A percentile compares a stretch with the other conserved stretches of the same genome.
Evolutionary conservation across 2,113 vertebrate species (phyloP).

Genomic region (Salminus brasiliensis): DNA sequence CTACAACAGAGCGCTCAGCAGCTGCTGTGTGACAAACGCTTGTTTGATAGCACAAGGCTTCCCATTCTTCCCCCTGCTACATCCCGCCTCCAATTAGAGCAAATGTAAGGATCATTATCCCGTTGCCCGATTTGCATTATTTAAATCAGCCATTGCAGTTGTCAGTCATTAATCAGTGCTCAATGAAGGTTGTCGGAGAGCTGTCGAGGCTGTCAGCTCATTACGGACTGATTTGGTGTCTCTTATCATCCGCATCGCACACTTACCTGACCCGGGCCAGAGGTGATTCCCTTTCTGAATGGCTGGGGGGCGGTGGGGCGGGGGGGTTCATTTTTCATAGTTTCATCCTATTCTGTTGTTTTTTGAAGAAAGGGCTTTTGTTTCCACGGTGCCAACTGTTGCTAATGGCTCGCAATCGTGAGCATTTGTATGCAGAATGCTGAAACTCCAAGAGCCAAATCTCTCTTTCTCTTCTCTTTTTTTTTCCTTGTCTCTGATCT

Average conservation of each 20-base stretch:
- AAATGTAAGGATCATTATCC: conserved; percentile 72
- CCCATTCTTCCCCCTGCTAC: conserved; percentile 37
- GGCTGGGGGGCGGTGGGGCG: not conserved
- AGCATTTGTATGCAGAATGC: conserved; percentile 36
- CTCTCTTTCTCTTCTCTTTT: conserved; percentile 4
- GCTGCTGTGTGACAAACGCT: conserved; percentile 15
- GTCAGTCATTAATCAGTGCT: conserved; percentile 85
- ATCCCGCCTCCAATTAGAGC: conserved; percentile 67
- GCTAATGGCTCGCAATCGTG: conserved; percentile 38
- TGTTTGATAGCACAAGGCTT: conserved; percentile 25
- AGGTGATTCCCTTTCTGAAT: conserved; percentile 69
- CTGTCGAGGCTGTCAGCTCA: conserved; percentile 80
- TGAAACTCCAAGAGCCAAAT: conserved; percentile 49
- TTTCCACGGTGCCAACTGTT: conserved; percentile 46
- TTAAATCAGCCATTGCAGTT: conserved; percentile 68
- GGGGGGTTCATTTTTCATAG: conserved; percentile 31
- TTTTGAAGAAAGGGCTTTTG: conserved; percentile 39
- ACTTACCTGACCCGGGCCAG: conserved; percentile 74
- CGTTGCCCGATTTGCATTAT: conserved; percentile 75
- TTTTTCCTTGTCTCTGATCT: not conserved
- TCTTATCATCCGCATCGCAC: conserved; percentile 80
- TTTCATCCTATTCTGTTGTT: conserved; percentile 24
- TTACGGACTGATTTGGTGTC: conserved; percentile 73
- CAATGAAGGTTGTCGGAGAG: conserved; percentile 80
- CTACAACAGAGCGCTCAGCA: conserved; percentile 2